Evolutionary conservation across 2,888 invertebrate genomes (phyloP), one percentile per base, ranked within the genome.

Genomic region (Epinotia bilunana): DNA sequence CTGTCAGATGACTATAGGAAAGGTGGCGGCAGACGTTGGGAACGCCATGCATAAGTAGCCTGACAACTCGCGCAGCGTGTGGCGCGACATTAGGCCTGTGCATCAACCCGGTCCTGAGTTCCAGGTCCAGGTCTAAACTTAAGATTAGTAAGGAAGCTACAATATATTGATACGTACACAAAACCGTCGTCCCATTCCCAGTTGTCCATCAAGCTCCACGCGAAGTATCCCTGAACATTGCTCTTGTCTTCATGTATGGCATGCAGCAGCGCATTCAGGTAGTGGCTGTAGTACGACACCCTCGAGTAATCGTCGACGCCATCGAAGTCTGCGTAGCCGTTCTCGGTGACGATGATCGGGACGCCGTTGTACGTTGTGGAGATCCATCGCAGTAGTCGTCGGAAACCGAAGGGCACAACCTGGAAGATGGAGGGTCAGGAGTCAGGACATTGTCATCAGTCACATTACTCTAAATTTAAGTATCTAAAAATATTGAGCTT

Each of bases 131-230:
- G 39, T 39, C 9, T 39, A 39, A 6, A 39, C 39, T 39, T 9
- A 39, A 39, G 39, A 39, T 0, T 9, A 39, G 39, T 39, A 39
- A 39, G 39, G 39, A 39, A 39, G 7, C 53, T n/a, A 7, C 53
- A 53, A n/a, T 9, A 3, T 18, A 9, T 33, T 39, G 20, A 13
- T 80, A 95, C 95, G 95, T 94, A 96, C 95, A 95, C 95, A 88
- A 96, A 98, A 71, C 97, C 98, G 73, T 95, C 95, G 75, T 95
- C 95, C 97, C 97, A 98, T 89, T 98, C 97, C 86, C 96, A 97
- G 85, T 97, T 97, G 85, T 98, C 98, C 95, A 98, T 95, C 65
- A 98, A 89, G 83, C 97, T 97, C 97, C 97, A 97, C 9, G 96
- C 96, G 74, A 97, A 95, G 88, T 97, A 98, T 0, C 96, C 97